These are phyloP conservation scores for Calephelis virginiensis DNA, from an alignment of 1,140 invertebrate genomes.

Conservation along the genomic window DNA sequence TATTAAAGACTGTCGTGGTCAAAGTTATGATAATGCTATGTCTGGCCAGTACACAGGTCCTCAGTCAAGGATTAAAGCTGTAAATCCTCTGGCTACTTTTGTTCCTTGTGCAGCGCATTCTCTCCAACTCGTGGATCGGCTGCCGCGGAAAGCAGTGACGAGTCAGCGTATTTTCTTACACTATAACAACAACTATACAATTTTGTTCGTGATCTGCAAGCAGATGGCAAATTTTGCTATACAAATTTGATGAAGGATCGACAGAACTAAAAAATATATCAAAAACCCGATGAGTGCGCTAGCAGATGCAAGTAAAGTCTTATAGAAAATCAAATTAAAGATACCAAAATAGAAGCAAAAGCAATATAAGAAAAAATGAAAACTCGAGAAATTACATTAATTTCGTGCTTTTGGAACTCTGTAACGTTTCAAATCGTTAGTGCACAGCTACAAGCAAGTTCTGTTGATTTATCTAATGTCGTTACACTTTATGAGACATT, in stretches of 20 bases:
- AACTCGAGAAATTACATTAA: background rate
- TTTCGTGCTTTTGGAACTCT: no score
- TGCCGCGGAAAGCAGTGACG: slow-evolving; percentile 5
- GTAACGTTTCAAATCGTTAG: no score
- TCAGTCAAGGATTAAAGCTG: slow-evolving; percentile 26
- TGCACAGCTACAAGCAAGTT: no score
- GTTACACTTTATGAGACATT: no score
- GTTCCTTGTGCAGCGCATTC: slow-evolving; percentile 23
- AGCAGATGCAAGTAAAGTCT: no score
- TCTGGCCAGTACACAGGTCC: slow-evolving; percentile 23
- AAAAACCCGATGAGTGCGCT: no score
- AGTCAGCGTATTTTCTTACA: slow-evolving; percentile 5
- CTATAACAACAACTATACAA: slow-evolving; percentile 17
- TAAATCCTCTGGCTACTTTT: slow-evolving; percentile 24
- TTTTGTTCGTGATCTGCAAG: slow-evolving; percentile 12
- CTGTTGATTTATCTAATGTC: no score
- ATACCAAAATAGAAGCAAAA: background rate
- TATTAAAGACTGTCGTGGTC: slow-evolving; percentile 17
- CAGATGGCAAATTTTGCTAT: slow-evolving; percentile 16
- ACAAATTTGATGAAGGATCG: slow-evolving; percentile 14
- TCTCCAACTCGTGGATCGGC: no score
- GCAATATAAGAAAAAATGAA: background rate
- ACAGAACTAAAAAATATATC: slow-evolving; percentile 18
- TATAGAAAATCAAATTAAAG: slow-evolving; percentile 2
- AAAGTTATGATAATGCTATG: slow-evolving; percentile 21